Evolutionary conservation across 2,888 invertebrate species (phyloP).

Genomic region (Parnassius orleans): DNA sequence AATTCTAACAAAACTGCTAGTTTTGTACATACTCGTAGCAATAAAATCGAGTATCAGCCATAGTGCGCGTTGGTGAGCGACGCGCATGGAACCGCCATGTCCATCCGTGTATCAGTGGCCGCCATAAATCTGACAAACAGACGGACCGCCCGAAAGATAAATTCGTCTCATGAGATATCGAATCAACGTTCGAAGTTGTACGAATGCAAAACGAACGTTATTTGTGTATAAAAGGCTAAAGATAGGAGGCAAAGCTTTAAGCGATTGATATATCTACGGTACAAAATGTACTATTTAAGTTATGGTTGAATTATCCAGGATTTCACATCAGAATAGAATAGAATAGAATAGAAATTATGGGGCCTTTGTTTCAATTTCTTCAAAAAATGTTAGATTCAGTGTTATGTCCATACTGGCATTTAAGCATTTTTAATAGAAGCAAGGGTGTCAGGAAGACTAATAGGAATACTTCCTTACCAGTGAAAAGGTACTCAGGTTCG

Average conservation of each 20-base stretch:
- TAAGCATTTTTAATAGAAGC: too few relatives aligned
- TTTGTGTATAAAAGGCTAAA: not conserved
- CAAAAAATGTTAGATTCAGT: too few relatives aligned
- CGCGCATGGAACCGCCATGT: conserved; percentile 4
- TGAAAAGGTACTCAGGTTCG: too few relatives aligned
- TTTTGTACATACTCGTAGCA: not conserved
- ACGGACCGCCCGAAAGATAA: conserved; percentile 7
- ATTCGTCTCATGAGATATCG: conserved; percentile 4
- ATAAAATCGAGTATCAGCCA: conserved; percentile 3
- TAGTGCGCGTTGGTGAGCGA: conserved; percentile 3
- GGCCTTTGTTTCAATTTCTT: too few relatives aligned
- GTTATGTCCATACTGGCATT: too few relatives aligned
- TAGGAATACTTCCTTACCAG: too few relatives aligned
- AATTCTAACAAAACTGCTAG: too few relatives aligned
- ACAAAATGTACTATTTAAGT: too few relatives aligned
- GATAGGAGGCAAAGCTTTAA: not conserved
- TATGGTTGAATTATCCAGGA: too few relatives aligned
- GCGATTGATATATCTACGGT: not conserved
- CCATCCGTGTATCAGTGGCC: conserved; percentile 8
- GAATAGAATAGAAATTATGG: too few relatives aligned
- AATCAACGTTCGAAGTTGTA: conserved; percentile 3
- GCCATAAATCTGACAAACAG: conserved; percentile 15
- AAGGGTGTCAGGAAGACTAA: too few relatives aligned
- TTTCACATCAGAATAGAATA: too few relatives aligned
- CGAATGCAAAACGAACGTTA: conserved; percentile 8